Percentiles rank a stretch among this genome's conserved stretches.
These are phyloP conservation scores for Dendrophyllia cribrosa DNA, from an alignment of 64 coral and sea anemone genomes.

Conservation along the genomic window DNA sequence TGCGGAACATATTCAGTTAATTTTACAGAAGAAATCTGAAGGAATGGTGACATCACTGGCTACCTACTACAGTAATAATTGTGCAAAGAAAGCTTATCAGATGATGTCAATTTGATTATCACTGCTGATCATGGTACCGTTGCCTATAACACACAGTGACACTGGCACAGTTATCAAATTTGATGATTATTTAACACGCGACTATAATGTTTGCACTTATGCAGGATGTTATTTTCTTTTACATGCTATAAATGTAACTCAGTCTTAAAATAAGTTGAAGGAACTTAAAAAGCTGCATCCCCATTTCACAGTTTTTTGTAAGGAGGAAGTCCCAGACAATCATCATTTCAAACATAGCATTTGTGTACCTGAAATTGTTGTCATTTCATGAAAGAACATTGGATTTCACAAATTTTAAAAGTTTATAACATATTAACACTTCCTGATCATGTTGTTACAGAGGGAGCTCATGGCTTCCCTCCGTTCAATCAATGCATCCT, in stretches of 20 bases:
- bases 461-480: conserved; percentile 58
- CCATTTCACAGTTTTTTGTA: conserved; percentile 41
- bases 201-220: background rate
- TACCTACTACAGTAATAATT: conserved; percentile 71
- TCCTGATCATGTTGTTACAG: background rate
- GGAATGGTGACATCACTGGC: conserved; percentile 38
- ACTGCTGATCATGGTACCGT: conserved; percentile 84
- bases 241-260: conserved; percentile 15
- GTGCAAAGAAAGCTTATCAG: conserved; percentile 16
- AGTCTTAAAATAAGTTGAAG: background rate
- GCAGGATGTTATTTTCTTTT: conserved; percentile 22
- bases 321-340: conserved; percentile 59
- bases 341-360: conserved; percentile 60
- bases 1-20: conserved; percentile 64
- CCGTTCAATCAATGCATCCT: conserved; percentile 62
- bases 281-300: conserved; percentile 8
- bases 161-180: conserved; percentile 39
- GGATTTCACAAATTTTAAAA: background rate
- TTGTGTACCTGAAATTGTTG: conserved; percentile 50
- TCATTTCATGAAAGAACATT: conserved; percentile 36
- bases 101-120: conserved; percentile 82
- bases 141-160: conserved; percentile 27
- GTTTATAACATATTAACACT: background rate
- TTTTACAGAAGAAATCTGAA: conserved; percentile 52
- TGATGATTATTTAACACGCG: conserved; percentile 41